Base-by-base conservation (phyloP, 1,140 invertebrate species). In the Zeugodacus cucurbitae region DNA sequence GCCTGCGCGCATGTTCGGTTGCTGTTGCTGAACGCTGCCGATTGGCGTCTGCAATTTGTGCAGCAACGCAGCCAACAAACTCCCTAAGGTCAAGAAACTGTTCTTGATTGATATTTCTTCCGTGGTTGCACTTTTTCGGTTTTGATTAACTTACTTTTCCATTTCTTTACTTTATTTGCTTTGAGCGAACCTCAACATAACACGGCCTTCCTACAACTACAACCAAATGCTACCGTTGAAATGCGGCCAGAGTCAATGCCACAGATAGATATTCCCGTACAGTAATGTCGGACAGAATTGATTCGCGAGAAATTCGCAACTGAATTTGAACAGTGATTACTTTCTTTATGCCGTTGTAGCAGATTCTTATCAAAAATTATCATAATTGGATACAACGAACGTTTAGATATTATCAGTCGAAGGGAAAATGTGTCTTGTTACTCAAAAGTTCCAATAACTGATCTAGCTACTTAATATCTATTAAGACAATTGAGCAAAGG, bases 41-140 rank as follows among this genome's bases (percentile, higher is more conserved):
- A 22, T 82, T 54, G 74, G 41, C 17, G 44, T 82, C 48, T 44
- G 74, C 74, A 82, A 82, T 44, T 82, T 82, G 74, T 26, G 64
- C 3, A 82, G 32, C 74, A 82, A 48, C 41, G 44, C 37, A 26
- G 26, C 41, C n/a, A 82, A 82, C 74, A 82, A 78, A 59, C 67
- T 87, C 88, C 88, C 86, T 86, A 88, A 86, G 88, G 88, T 88
- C 88, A 88, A 87, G 54, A 87, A 88, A 88, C 88, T 87, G 64
- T 87, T 87, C 59, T 34, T 86, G 87, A 74, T 70, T 48, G 74
- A 82, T 82, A 82, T 82, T 44, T 82, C 74, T 82, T 82, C 74
- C 74, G 74, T 41, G 44, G 37, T 48, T 82, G 67, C 67, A 37
- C 67, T 17, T 82, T 82, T 82, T 44, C 74, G 20, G n/a, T 44